Base-by-base conservation (phyloP, 2,888 invertebrate genomes). In the Drosophila maculinotata region DNA sequence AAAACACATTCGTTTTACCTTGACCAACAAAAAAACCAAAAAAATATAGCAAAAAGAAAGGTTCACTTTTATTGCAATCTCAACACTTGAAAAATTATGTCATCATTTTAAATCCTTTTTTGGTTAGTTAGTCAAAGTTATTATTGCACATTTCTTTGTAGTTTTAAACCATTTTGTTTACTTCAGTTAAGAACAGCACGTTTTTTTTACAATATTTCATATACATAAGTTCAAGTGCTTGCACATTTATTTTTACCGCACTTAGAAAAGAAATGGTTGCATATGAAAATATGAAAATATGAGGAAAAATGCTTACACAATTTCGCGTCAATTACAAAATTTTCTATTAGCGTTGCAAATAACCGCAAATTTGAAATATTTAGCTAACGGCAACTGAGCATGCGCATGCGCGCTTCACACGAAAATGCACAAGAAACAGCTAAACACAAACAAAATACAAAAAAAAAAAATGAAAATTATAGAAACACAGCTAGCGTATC, bases 321-420 rank as follows among this genome's bases (percentile, higher is more conserved):
- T 48, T 12, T 39, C 35, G 14, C 47, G 58, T 38, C 33, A 76
- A 57, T 76, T 78, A 60, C 17, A 52, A 59, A 69, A 66, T 56
- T 41, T 56, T 36, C 28, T 28, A 47, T 41, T 17, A 49, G 25
- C 36, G 10, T 25, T 36, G 38, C 36, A 35, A 53, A 63, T 53
- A 66, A 80, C 80, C 69, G 62, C 74, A 83, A 77, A 60, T 69
- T 69, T 59, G 5, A 67, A 76, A 76, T 69, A 44, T 67, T 77
- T 73, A 63, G 63, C 57, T 73, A 83, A 73, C 79, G 54, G 69
- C 45, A 45, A 52, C 52, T 57, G 60, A 42, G 45, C 60, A 68
- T 75, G 69, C 74, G 73, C n/a, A n/a, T n/a, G n/a, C 69, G 79
- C 62, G 56, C 59, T 70, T 72, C 69, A 62, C 83, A 83, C 74